Base-by-base conservation (phyloP, 2,113 vertebrate species). In the Cnemophilus loriae region DNA sequence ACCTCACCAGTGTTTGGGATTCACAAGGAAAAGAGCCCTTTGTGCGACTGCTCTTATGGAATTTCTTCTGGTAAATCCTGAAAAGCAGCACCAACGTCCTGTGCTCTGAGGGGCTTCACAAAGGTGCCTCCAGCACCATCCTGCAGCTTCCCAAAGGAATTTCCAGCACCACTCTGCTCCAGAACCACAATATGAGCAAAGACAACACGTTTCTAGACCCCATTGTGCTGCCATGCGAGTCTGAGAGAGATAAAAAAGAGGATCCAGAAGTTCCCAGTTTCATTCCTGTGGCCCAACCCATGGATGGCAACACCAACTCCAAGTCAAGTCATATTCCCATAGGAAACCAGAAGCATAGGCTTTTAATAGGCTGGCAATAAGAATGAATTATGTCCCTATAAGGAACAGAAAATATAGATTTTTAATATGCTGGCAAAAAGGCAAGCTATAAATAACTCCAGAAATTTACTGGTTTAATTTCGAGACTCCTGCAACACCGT, bases 401-500 rank as follows among this genome's bases (percentile, higher is more conserved):
- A 81, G 81, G 69, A 75, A 52, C 47, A 28, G 24, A 55, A 87
- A 96, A 91, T 35, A 50, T 0, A 71, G 56, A 21, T 13, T 84
- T 85, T 88, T 76, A 86, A 84, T 64, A 69, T 2, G 32, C 68
- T 89, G 68, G 64, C 42, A 52, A 68, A 81, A 47, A 64, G 83
- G 49, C 67, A 47, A 88, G 71, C 59, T 55, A 57, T n/a, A 94
- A 90, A 82, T 85, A 80, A 87, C 56, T 37, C 13, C 23, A 80
- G 46, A 73, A 82, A 92, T 88, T 60, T 49, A 87, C n/a, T 49
- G 76, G 2, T 70, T 90, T 81, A 64, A 94, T 85, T 75, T 75
- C 59, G 53, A 19, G 35, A 33, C 50, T 76, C 21, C 85, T 57
- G 89, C 73, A 47, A 6, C 70, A 56, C 15, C 1, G 0, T 5